Percentiles rank a stretch among this genome's conserved stretches.
Conservation (phyloP, 2,797 vertebrate species). For the Presbytis comata region DNA sequence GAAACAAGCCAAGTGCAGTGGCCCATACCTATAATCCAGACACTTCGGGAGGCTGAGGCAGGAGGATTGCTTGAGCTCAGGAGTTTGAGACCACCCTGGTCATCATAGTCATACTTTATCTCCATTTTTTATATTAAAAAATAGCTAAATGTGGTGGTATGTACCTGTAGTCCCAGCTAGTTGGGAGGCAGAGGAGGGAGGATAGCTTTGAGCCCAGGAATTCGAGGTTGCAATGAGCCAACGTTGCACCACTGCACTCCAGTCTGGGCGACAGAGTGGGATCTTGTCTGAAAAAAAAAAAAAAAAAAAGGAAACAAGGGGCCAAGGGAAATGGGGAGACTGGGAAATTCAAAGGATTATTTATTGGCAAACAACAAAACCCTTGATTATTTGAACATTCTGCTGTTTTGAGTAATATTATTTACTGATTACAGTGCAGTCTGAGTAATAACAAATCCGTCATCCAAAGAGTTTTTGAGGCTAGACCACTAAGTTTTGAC, state of each 20-base stretch:
- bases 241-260: not conserved
- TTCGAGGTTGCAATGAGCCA: not conserved
- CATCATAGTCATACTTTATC: not conserved
- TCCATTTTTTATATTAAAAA: not conserved
- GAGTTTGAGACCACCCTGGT: not conserved
- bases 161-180: not conserved
- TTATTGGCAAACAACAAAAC: not conserved
- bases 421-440: not conserved
- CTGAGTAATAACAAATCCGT: not conserved
- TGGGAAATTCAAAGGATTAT: not conserved
- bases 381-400: constrained; percentile 20
- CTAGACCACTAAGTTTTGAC: not conserved
- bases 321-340: constrained; percentile 26
- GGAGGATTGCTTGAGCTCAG: not conserved
- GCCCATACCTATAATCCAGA: not conserved
- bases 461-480: constrained; percentile 9
- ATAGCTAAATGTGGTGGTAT: not conserved
- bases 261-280: not conserved
- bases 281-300: not conserved
- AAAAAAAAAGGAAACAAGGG: not conserved
- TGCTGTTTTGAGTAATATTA: not conserved
- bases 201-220: not conserved
- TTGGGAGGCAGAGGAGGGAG: not conserved
- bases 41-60: not conserved
- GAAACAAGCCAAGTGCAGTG: not conserved